phyloP scores from a whole-genome alignment of 2,113 vertebrate genomes.

The Propithecus coquereli region DNA sequence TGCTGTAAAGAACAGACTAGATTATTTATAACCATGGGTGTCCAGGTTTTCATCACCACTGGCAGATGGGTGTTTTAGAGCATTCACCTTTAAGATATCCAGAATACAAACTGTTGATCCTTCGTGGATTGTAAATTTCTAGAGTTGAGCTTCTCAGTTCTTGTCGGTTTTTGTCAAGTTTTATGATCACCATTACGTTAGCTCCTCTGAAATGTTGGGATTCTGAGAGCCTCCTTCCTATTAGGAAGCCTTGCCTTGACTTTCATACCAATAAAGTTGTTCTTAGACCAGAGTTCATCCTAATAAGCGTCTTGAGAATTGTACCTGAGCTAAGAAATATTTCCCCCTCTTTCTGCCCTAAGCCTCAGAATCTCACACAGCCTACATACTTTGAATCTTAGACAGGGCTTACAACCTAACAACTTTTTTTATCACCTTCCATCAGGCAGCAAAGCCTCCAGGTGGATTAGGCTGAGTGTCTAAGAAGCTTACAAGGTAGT shows the following conservation, averaged over 20 bases:
- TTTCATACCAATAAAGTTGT: conserved; percentile 77
- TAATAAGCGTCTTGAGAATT: conserved; percentile 82
- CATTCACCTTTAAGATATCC: conserved; percentile 83
- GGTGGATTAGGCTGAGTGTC: conserved; percentile 82
- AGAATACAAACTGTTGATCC: conserved; percentile 81
- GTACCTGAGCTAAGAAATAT: conserved; percentile 76
- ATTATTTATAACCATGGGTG: conserved; percentile 76
- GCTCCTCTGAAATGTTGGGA: conserved; percentile 63
- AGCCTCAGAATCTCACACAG: conserved; percentile 78
- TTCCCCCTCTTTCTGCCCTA: conserved; percentile 71
- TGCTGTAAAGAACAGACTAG: conserved; percentile 68
- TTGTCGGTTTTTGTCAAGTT: conserved; percentile 75
- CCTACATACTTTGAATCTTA: conserved; percentile 80
- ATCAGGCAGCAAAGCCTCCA: conserved; percentile 82
- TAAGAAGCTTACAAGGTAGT: conserved; percentile 82
- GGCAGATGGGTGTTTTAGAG: conserved; percentile 78
- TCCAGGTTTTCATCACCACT: conserved; percentile 70
- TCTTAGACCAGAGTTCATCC: conserved; percentile 76
- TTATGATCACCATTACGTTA: conserved; percentile 81
- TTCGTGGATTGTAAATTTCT: conserved; percentile 85
- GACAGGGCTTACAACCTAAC: conserved; percentile 76
- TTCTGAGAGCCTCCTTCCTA: conserved; percentile 69
- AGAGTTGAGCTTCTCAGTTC: conserved; percentile 75
- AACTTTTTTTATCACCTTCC: conserved; percentile 82
- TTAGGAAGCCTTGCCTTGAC: conserved; percentile 74